These are phyloP conservation scores for Caracal caracal DNA, from an alignment of 2,113 vertebrate species.

Conservation along the genomic window DNA sequence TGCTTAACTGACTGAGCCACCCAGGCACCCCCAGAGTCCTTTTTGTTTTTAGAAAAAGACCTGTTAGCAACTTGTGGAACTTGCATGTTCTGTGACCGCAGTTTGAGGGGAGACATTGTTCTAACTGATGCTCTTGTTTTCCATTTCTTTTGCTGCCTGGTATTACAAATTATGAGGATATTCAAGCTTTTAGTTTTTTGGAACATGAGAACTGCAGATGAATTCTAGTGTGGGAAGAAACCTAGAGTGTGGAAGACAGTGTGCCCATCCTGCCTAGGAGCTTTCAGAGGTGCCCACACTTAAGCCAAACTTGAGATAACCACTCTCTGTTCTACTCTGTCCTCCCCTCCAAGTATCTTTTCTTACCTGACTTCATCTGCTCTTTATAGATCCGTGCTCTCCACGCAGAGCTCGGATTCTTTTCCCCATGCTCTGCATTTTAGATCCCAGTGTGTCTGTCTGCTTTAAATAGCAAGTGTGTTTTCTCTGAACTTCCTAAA, in stretches of 20 bases:
- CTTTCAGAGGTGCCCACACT: neutral
- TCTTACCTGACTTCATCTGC: neutral
- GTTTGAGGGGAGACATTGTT: neutral
- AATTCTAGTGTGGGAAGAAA: neutral
- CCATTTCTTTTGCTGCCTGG: neutral
- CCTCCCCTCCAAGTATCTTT: neutral
- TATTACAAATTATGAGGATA: neutral
- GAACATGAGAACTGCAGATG: neutral
- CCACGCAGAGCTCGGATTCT: neutral
- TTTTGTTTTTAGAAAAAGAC: neutral
- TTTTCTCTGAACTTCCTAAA: neutral
- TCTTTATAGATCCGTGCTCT: accelerated
- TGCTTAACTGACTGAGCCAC: no score
- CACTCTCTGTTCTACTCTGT: neutral
- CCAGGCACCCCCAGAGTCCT: no score
- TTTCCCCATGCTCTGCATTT: neutral
- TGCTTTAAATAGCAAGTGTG: neutral
- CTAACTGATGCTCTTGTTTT: neutral
- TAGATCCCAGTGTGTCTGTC: neutral
- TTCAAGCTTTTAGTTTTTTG: neutral
- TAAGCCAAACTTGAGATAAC: neutral
- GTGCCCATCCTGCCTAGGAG: neutral
- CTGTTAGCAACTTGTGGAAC: neutral
- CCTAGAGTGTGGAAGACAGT: neutral
- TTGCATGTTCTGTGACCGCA: no score